Conservation (phyloP, 2,113 vertebrate species). For the Spea multiplicata region DNA sequence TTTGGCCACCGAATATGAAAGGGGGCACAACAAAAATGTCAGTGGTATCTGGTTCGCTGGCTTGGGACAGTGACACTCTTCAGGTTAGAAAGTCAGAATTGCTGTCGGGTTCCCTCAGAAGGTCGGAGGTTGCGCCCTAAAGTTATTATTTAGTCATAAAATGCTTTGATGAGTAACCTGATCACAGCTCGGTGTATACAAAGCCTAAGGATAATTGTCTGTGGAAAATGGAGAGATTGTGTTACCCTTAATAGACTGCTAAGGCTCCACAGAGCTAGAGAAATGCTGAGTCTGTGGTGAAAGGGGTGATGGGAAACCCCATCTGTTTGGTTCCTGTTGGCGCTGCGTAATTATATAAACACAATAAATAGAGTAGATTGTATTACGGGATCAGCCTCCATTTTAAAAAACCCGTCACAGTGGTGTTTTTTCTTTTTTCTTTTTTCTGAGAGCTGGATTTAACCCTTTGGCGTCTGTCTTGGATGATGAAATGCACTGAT, state of each 20-base stretch:
- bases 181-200: constrained; percentile 66
- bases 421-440: too few species aligned
- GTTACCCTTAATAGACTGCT: constrained; percentile 62
- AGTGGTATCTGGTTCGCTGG: constrained; percentile 72
- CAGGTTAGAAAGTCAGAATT: constrained; percentile 65
- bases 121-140: constrained; percentile 71
- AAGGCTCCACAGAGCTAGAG: constrained; percentile 53
- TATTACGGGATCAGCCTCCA: constrained; percentile 41
- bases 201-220: constrained; percentile 67
- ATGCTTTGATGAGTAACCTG: constrained; percentile 77
- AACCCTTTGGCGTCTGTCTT: constrained; percentile 54
- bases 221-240: constrained; percentile 67
- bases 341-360: constrained; percentile 59
- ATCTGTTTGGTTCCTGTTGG: constrained; percentile 61
- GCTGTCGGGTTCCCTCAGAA: constrained; percentile 68
- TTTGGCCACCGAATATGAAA: constrained; percentile 81
- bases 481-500: not conserved
- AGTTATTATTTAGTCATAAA: constrained; percentile 72
- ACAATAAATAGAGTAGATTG: constrained; percentile 59
- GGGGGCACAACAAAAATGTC: constrained; percentile 77
- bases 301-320: constrained; percentile 55
- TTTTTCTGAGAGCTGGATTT: constrained; percentile 44
- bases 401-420: constrained; percentile 35
- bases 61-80: constrained; percentile 59
- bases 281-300: constrained; percentile 54